phyloP scores from a whole-genome alignment of 2,797 vertebrate species.

The Rhabdophis nuchalis region DNA sequence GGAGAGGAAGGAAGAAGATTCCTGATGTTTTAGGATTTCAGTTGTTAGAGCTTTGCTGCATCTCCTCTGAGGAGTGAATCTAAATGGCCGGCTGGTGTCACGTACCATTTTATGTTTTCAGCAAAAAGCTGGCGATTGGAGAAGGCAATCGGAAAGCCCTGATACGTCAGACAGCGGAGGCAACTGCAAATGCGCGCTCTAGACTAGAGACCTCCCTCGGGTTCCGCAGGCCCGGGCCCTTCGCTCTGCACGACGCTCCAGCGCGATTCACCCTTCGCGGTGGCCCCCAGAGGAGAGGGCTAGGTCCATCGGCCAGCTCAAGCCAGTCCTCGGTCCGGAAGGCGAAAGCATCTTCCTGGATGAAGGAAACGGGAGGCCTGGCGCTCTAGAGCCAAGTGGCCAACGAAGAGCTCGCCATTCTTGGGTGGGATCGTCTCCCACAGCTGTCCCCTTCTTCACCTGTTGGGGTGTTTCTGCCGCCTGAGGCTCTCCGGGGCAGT shows the following conservation, averaged over 20 bases:
- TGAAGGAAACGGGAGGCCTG: background rate
- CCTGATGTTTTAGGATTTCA: constrained; percentile 37
- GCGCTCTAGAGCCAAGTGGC: background rate
- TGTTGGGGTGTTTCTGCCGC: background rate
- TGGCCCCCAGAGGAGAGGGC: background rate
- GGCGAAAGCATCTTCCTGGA: background rate
- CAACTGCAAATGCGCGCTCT: constrained; percentile 21
- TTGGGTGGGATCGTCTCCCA: too few species aligned
- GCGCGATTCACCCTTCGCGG: background rate
- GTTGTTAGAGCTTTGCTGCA: constrained; percentile 7
- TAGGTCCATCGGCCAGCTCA: background rate
- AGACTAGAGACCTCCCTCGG: background rate
- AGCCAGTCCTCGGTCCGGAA: background rate
- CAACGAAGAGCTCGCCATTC: background rate
- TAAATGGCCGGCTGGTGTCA: background rate
- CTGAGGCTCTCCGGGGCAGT: background rate
- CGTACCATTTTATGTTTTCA: background rate
- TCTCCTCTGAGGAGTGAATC: background rate
- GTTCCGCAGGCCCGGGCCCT: background rate
- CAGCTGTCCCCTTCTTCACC: background rate
- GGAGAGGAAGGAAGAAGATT: background rate
- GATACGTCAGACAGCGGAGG: constrained; percentile 40
- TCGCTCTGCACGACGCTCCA: background rate
- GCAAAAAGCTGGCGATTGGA: background rate
- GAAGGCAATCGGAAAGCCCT: background rate